These are phyloP conservation scores for Seriola aureovittata DNA, from an alignment of 2,113 vertebrate species.

Conservation along the genomic window DNA sequence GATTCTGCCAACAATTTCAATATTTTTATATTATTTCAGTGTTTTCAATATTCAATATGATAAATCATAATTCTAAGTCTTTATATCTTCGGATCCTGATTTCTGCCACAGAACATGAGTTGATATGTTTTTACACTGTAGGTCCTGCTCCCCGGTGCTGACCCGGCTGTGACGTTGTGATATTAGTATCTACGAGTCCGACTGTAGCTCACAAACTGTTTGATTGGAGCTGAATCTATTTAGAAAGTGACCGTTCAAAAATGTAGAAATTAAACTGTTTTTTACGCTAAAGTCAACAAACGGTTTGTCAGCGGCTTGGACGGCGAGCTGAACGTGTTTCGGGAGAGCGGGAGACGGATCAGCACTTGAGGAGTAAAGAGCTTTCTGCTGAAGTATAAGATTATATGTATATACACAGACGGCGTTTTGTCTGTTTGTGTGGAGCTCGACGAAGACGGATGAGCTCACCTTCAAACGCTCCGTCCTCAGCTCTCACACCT, in stretches of 20 bases:
- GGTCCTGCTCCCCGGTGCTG: no score
- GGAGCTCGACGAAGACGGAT: background rate
- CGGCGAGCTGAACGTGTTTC: conserved; percentile 83
- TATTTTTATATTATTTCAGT: no score
- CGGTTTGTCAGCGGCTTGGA: conserved; percentile 35
- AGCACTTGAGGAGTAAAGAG: conserved; percentile 83
- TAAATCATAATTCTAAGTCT: no score
- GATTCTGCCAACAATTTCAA: no score
- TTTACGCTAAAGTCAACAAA: conserved; percentile 42
- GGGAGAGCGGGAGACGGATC: conserved; percentile 78
- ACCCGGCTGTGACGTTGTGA: background rate
- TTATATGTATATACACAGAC: conserved; percentile 19
- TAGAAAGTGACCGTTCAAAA: conserved; percentile 21
- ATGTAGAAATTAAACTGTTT: conserved; percentile 1
- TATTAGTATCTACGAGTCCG: background rate
- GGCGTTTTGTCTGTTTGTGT: background rate
- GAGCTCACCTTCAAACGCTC: conserved; percentile 4
- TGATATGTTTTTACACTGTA: background rate
- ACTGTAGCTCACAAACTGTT: background rate
- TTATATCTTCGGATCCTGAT: background rate
- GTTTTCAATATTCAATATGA: no score
- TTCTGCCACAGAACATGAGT: background rate
- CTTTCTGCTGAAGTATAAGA: conserved; percentile 83
- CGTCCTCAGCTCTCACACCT: background rate
- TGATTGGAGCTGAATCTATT: conserved; percentile 2